Evolutionary conservation across 2,888 invertebrate species (phyloP).

Genomic region (Apotomis betuletana): DNA sequence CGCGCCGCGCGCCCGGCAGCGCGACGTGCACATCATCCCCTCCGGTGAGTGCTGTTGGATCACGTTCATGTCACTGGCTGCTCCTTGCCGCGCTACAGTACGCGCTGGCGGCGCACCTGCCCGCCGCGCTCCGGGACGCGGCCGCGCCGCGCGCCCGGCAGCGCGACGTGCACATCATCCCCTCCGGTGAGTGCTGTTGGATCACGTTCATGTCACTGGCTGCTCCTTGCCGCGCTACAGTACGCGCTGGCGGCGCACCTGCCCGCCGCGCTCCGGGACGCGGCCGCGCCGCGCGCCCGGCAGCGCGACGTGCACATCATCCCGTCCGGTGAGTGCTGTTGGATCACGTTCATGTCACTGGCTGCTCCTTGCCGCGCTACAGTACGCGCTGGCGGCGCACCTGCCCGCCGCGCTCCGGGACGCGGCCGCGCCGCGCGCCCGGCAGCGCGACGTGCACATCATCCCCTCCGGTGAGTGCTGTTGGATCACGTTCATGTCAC

Average conservation of each 20-base stretch:
- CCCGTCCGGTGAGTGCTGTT: conserved; percentile 1
- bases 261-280: conserved; percentile 89
- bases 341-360: conserved; percentile 92
- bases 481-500: conserved; percentile 89
- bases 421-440: conserved; percentile 73
- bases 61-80: conserved; percentile 96
- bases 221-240: conserved; percentile 94
- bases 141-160: conserved; percentile 66
- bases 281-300: conserved; percentile 71
- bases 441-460: conserved; percentile 46
- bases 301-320: conserved; percentile 41
- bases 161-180: conserved; percentile 77
- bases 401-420: conserved; percentile 90
- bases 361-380: conserved; percentile 94
- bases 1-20: conserved; percentile 58
- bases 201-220: conserved; percentile 95
- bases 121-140: conserved; percentile 88
- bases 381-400: conserved; percentile 93
- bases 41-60: conserved; percentile 68
- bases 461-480: conserved; percentile 11
- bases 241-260: conserved; percentile 92
- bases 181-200: conserved; percentile 64
- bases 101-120: conserved; percentile 91
- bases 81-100: conserved; percentile 95
- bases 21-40: conserved; percentile 78